Evolutionary conservation across 2,888 invertebrate species (phyloP).

Genomic region (Saturnia japonica): DNA sequence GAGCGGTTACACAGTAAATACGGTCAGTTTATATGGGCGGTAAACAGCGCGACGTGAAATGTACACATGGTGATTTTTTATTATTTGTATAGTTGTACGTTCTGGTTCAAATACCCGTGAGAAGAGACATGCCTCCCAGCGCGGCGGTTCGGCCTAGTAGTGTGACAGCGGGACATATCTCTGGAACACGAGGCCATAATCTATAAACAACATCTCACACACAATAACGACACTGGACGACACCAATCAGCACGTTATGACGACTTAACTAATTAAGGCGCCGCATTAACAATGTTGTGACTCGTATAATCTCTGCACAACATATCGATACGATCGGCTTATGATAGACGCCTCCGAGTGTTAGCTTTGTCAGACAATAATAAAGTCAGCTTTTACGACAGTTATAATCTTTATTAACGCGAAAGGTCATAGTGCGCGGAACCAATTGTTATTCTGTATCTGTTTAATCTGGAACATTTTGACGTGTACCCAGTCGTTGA

Average conservation of each 20-base stretch:
- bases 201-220: constrained; percentile 64
- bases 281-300: constrained; percentile 43
- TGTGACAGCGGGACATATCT: constrained; percentile 26
- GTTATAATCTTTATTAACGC: constrained; percentile 37
- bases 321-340: constrained; percentile 34
- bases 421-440: constrained; percentile 41
- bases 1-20: constrained; percentile 75
- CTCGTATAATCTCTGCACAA: constrained; percentile 41
- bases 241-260: constrained; percentile 56
- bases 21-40: constrained; percentile 73
- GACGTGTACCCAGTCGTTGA: constrained; percentile 55
- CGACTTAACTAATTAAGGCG: constrained; percentile 55
- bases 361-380: constrained; percentile 20
- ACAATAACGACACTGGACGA: constrained; percentile 35
- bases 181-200: constrained; percentile 50
- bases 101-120: constrained; percentile 78
- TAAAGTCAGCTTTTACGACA: constrained; percentile 19
- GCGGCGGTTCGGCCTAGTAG: constrained; percentile 37
- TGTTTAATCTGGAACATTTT: constrained; percentile 46
- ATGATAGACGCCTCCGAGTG: constrained; percentile 22
- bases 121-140: constrained; percentile 60
- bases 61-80: constrained; percentile 75
- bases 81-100: constrained; percentile 75
- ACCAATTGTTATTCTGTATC: constrained; percentile 39
- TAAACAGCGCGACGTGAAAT: constrained; percentile 78